These are phyloP conservation scores for Atherinomorus stipes DNA, from an alignment of 2,113 vertebrate genomes.

Conservation along the genomic window DNA sequence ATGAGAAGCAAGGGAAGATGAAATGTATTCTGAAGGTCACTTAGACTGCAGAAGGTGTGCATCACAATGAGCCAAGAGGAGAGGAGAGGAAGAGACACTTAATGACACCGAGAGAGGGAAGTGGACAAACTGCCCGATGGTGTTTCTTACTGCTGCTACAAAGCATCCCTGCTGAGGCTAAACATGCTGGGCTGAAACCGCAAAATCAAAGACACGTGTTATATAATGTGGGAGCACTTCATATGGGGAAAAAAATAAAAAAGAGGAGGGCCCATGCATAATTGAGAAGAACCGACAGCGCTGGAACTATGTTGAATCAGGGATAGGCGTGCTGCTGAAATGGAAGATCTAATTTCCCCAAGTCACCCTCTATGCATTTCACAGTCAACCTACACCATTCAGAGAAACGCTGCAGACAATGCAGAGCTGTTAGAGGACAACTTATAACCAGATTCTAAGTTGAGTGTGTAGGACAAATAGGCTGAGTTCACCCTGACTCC, in stretches of 20 bases:
- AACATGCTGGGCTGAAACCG: constrained; percentile 13
- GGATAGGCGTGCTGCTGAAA: constrained; percentile 51
- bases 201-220: constrained; percentile 53
- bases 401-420: constrained; percentile 19
- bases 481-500: neutral
- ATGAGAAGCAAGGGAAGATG: constrained; percentile 48
- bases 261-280: constrained; percentile 58
- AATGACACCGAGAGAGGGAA: constrained; percentile 1
- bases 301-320: constrained; percentile 56
- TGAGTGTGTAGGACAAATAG: neutral
- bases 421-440: constrained; percentile 22
- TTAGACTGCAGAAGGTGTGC: constrained; percentile 67
- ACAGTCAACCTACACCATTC: constrained; percentile 5
- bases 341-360: constrained; percentile 58
- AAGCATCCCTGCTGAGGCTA: neutral
- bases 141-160: neutral
- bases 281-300: constrained; percentile 67
- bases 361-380: constrained; percentile 44
- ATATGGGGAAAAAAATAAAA: neutral
- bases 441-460: neutral
- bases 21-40: constrained; percentile 81
- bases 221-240: constrained; percentile 46
- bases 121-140: neutral
- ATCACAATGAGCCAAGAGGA: constrained; percentile 59
- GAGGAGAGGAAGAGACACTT: constrained; percentile 35